These are phyloP conservation scores for Octodon degus DNA, from an alignment of 2,113 vertebrate genomes.

Conservation along the genomic window DNA sequence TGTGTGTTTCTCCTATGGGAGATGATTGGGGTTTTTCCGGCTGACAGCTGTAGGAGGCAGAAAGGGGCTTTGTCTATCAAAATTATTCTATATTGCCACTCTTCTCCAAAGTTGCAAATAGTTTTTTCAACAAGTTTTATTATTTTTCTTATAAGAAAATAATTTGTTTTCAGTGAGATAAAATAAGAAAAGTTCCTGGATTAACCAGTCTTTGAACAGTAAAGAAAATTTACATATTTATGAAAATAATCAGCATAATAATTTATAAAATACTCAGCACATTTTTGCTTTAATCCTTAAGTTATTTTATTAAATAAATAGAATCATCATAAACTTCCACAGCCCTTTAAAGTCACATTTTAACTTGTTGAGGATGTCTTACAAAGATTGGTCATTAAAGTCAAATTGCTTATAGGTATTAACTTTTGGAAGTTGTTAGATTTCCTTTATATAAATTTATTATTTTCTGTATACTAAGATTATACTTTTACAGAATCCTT, in stretches of 20 bases:
- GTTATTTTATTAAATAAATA: neutral
- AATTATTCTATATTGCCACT: slow-evolving; percentile 14
- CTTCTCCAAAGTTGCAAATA: slow-evolving; percentile 7
- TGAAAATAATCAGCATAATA: neutral
- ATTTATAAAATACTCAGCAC: slow-evolving; percentile 47
- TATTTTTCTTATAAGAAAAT: slow-evolving; percentile 22
- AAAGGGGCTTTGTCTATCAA: neutral
- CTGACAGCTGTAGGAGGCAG: neutral
- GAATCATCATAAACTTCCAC: neutral
- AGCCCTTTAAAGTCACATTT: neutral
- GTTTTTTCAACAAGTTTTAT: slow-evolving; percentile 3
- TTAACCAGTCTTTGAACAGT: slow-evolving; percentile 11
- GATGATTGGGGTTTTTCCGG: neutral
- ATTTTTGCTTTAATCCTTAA: slow-evolving; percentile 44
- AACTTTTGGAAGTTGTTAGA: slow-evolving; percentile 32
- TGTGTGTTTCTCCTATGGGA: neutral
- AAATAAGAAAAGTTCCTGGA: neutral
- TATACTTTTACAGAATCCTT: slow-evolving; percentile 39
- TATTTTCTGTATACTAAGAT: neutral
- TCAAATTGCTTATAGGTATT: neutral
- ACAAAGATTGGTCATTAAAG: neutral
- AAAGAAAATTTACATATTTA: slow-evolving; percentile 48
- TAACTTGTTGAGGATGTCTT: neutral
- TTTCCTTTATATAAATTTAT: neutral
- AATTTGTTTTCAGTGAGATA: slow-evolving; percentile 33